Conservation (phyloP, 2,888 invertebrate genomes). For the Lasioglossum malachurum region DNA sequence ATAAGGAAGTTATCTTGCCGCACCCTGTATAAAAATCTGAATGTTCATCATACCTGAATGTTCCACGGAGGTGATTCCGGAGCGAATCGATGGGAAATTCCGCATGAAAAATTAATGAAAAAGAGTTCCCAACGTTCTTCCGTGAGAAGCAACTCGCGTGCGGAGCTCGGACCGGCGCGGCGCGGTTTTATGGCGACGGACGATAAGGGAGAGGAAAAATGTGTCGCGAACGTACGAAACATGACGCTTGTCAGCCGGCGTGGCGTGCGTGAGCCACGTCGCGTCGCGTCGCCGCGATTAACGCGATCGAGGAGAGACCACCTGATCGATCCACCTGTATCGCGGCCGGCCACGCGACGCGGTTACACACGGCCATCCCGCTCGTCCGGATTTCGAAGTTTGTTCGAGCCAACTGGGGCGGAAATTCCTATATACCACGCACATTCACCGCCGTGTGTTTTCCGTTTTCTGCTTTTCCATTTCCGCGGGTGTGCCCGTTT, state of each 20-base stretch:
- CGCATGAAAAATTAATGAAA: background rate
- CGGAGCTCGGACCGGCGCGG: background rate
- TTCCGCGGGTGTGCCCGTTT: background rate
- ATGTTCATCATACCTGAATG: no score
- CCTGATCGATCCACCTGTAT: conserved; percentile 28
- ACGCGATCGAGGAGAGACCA: conserved; percentile 6
- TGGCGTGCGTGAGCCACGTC: background rate
- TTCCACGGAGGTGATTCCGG: background rate
- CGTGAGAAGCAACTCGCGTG: background rate
- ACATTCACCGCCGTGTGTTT: conserved; percentile 13
- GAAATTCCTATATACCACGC: conserved; percentile 43
- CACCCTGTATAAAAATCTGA: no score
- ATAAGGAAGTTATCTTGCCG: no score
- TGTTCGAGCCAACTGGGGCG: conserved; percentile 44
- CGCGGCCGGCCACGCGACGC: conserved; percentile 34
- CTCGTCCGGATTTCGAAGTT: conserved; percentile 39
- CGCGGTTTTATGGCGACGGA: background rate
- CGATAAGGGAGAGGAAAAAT: background rate
- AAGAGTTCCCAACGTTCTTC: background rate
- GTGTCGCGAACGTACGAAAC: background rate
- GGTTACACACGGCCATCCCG: conserved; percentile 10
- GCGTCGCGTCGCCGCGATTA: background rate
- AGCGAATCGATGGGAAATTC: background rate
- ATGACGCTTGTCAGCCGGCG: conserved; percentile 1
- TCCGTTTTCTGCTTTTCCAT: conserved; percentile 32